Percentiles rank a stretch among this genome's conserved stretches.
Conservation (phyloP, 2,797 vertebrate genomes). For the Toxotes lorentzi region DNA sequence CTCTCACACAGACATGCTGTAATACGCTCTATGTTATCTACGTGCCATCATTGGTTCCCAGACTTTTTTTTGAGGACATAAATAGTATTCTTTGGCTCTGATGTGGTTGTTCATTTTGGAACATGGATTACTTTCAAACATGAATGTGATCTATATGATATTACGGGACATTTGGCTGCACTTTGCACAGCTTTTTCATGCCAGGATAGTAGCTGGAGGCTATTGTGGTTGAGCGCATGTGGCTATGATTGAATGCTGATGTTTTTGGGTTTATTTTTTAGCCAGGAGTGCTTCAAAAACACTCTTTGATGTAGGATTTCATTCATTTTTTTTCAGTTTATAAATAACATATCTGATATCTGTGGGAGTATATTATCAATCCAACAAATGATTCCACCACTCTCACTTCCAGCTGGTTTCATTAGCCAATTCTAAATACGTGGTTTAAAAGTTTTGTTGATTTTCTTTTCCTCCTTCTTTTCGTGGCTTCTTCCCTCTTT, state of each 20-base stretch:
- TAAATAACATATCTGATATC: neutral
- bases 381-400: neutral
- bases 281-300: neutral
- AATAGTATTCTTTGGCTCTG: conserved; percentile 26
- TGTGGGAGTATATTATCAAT: neutral
- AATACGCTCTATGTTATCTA: neutral
- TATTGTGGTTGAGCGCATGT: conserved; percentile 18
- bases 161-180: conserved; percentile 26
- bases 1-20: neutral
- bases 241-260: conserved; percentile 14
- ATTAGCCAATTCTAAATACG: neutral
- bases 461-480: neutral
- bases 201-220: conserved; percentile 1
- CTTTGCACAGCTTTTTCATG: conserved; percentile 19
- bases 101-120: conserved; percentile 8
- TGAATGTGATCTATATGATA: conserved; percentile 21
- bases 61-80: conserved; percentile 20
- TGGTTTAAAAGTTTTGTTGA: neutral
- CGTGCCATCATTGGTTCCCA: conserved; percentile 14
- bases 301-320: conserved; percentile 14
- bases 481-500: neutral
- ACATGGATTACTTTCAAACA: conserved; percentile 6
- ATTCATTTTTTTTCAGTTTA: conserved; percentile 7
- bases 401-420: neutral
- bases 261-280: neutral